Base-by-base conservation (phyloP, 2,113 vertebrate species). In the Quiscalus mexicanus region DNA sequence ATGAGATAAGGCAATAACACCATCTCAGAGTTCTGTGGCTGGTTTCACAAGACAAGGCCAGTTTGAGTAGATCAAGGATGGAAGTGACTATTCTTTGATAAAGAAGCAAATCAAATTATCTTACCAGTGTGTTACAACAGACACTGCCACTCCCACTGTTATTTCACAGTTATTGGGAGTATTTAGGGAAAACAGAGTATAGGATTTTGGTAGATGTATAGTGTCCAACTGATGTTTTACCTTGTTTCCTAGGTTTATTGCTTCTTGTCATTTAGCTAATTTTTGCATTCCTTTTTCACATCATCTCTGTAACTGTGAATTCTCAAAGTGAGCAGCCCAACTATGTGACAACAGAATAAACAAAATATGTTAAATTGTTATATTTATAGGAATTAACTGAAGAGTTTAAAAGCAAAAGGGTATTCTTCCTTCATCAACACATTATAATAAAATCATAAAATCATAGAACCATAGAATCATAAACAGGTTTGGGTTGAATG, bases 401-500 rank as follows among this genome's bases (percentile, higher is more conserved):
- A 81, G 33, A 64, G 11, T 4, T 81, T 73, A 60, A 87, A 84
- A 81, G 8, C 11, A 42, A 67, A 42, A 49, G 0, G 2, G 2
- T 9, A 14, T 11, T 44, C 49, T 76, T 90, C n/a, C 8, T 76
- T 49, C 37, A 53, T 7, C 5, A 0, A 0, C 28, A 12, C 24
- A 42, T 28, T 47, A 35, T 64, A 28, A 62, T 41, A 47, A 70
- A 78, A 41, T 47, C 20, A 41, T 10, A 37, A 12, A 50, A 33
- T 56, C 13, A 5, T 5, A 21, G 10, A 37, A 11, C 11, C 22
- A 28, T 33, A 11, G 12, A 44, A 31, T 11, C 27, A 52, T n/a
- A 20, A n/a, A 35, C 63, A 33, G 10, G 3, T 63, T 63, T 56
- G 35, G 12, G 12, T 50, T 44, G 8, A 70, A 50, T 6, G 10